phyloP scores from a whole-genome alignment of 1,140 invertebrate genomes.

The Drosophila ironensis region DNA sequence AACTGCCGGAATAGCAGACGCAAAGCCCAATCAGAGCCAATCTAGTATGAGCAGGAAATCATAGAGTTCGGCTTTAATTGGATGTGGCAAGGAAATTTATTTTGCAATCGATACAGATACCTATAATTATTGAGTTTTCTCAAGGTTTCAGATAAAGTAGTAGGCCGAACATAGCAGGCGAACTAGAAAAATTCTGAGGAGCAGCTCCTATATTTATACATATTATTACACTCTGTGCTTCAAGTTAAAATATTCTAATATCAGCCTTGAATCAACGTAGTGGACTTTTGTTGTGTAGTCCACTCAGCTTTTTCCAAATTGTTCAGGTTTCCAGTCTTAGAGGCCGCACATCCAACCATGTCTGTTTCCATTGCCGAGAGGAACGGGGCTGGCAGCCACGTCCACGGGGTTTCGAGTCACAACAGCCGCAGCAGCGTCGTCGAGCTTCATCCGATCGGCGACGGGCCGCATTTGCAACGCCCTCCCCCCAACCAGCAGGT shows the following conservation, averaged over 20 bases:
- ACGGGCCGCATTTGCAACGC: conserved; percentile 5
- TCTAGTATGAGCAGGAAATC: conserved; percentile 42
- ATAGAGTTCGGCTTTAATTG: conserved; percentile 6
- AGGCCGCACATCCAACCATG: neutral
- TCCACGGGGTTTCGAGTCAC: neutral
- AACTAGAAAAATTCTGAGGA: too few relatives aligned
- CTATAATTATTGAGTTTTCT: too few relatives aligned
- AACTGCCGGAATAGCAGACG: conserved; percentile 2
- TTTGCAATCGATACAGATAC: too few relatives aligned
- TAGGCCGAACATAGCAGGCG: too few relatives aligned
- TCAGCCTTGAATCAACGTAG: neutral
- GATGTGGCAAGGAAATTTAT: neutral
- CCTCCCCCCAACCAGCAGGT: neutral
- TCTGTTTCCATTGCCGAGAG: neutral
- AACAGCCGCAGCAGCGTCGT: neutral
- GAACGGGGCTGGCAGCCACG: neutral
- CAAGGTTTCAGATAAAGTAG: too few relatives aligned
- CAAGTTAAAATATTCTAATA: too few relatives aligned
- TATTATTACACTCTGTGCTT: too few relatives aligned
- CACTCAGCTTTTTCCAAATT: conserved; percentile 1
- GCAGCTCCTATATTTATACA: too few relatives aligned
- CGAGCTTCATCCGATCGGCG: conserved; percentile 13
- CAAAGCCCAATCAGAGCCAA: conserved; percentile 43
- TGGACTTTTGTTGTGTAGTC: conserved; percentile 5
- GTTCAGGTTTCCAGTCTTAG: neutral